Evolutionary conservation across 2,113 vertebrate genomes (phyloP).

Genomic region (Microcebus griseorufus): DNA sequence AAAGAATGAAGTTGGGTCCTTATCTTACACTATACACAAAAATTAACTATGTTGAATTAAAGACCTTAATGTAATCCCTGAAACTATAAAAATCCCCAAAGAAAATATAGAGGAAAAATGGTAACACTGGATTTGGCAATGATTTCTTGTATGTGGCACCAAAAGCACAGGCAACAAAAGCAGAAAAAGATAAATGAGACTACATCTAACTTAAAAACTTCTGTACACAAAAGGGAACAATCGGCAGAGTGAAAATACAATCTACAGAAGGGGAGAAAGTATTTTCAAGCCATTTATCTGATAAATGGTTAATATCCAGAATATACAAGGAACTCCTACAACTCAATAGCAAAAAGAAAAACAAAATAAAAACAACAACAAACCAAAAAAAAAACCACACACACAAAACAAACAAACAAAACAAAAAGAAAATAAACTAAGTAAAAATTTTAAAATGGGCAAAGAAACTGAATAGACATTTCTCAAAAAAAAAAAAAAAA

Average conservation of each 20-base stretch:
- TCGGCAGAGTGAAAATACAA: not conserved
- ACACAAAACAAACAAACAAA: not conserved
- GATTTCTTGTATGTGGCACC: not conserved
- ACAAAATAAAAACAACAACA: not conserved
- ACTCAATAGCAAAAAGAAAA: not conserved
- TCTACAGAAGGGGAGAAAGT: not conserved
- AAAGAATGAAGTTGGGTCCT: not conserved
- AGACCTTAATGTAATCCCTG: no score
- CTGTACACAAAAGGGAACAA: not conserved
- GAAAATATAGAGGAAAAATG: not conserved
- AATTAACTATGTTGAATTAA: not conserved
- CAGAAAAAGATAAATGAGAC: not conserved
- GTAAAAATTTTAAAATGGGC: not conserved
- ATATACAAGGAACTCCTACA: not conserved
- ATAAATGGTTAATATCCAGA: not conserved
- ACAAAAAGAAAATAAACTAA: not conserved
- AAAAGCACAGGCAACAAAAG: not conserved
- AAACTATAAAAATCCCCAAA: not conserved
- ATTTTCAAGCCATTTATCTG: not conserved
- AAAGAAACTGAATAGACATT: not conserved
- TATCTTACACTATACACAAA: not conserved
- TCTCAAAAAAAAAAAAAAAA: no score
- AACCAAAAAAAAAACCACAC: no score
- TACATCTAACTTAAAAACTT: not conserved
- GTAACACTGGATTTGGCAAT: not conserved